Base-by-base conservation (phyloP, 2,797 vertebrate species). In the Platyrinchus mystaceus region DNA sequence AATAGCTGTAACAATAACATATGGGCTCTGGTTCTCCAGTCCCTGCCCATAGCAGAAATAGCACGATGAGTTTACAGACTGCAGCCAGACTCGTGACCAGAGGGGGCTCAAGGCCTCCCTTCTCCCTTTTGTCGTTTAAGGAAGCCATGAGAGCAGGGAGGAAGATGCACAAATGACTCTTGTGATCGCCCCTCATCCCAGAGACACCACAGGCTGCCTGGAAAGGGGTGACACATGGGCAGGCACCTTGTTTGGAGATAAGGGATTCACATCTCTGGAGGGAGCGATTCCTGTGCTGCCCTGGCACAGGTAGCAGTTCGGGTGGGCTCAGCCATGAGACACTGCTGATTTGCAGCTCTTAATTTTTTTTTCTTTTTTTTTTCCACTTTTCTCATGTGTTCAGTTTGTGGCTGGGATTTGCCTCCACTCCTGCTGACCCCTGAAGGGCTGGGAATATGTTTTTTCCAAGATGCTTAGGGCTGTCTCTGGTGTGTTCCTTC, bases 1-100 rank as follows among this genome's bases (percentile, higher is more conserved):
- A 96, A 90, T 84, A 96, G 89, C 84, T 21, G 18, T 84, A 89
- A 96, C 75, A 84, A 87, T 84, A 94, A 94, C 92, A 90, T 55
- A 34, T 0, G 0, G 59, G 63, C 70, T 90, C 70, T 69, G 84
- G 11, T 19, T 71, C 20, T 83, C 28, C 47, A 23, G 26, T 59
- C 43, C 47, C 44, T 7, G 27, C 47, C 56, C 1, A 0, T 0
- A 36, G 86, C 86, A 90, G 84, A 36, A 89, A 73, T 5, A 62
- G 32, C 21, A 32, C 2, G 0, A 10, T 1, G 58, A 79, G 84
- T 27, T 79, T 76, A 76, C 4, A 86, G 44, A 10, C 39, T 19
- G 22, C 32, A 32, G 64, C 74, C 84, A 82, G 30, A 30, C 34
- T 46, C 0, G 1, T 66, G 84, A 58, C 28, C 58, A 43, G 3